A percentile compares a stretch with the other conserved stretches of the same genome.
Evolutionary conservation across 2,113 vertebrate genomes (phyloP).

Genomic region (Cygnus buccinator): DNA sequence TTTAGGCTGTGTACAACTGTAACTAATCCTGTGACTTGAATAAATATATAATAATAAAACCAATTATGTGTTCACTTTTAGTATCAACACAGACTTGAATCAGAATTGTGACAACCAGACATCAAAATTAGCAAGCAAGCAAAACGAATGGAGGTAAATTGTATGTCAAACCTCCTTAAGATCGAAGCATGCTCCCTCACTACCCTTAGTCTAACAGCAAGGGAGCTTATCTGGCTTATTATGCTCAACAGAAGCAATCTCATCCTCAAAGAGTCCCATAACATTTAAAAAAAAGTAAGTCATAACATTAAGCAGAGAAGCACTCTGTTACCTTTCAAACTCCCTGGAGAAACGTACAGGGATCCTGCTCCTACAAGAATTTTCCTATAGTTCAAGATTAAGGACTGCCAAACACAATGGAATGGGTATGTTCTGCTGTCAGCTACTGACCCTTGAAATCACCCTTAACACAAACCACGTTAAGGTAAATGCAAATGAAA

Average conservation of each 20-base stretch:
- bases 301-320: neutral
- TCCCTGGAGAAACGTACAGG: neutral
- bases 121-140: neutral
- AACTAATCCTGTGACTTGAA: neutral
- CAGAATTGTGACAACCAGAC: neutral
- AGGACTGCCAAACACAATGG: neutral
- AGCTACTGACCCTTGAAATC: slow-evolving; percentile 50
- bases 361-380: neutral
- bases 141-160: neutral
- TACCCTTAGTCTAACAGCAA: neutral
- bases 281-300: neutral
- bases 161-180: neutral
- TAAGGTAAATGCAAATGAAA: slow-evolving; percentile 66
- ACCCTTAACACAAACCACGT: slow-evolving; percentile 70
- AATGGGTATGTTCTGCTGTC: neutral
- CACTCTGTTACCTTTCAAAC: neutral
- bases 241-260: neutral
- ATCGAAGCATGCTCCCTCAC: neutral
- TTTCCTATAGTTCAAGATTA: neutral
- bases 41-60: neutral
- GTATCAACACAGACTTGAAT: neutral
- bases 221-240: neutral
- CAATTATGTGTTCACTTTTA: neutral
- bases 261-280: neutral
- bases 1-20: neutral